These are phyloP conservation scores for Galerucella calmariensis DNA, from an alignment of 2,888 invertebrate genomes.

Conservation along the genomic window DNA sequence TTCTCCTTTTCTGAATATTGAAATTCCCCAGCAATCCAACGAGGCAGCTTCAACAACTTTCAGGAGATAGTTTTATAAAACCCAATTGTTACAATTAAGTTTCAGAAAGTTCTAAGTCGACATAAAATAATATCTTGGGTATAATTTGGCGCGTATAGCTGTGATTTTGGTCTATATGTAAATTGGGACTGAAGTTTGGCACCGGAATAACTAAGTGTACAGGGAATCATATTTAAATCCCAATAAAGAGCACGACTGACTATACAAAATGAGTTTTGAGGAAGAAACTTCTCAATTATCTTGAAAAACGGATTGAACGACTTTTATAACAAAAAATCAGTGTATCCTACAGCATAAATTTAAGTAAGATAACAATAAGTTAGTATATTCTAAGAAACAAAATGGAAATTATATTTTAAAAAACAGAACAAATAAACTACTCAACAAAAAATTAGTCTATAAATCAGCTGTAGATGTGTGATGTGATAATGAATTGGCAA, in stretches of 20 bases:
- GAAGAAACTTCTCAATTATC: constrained; percentile 23
- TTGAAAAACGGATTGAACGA: too few relatives aligned
- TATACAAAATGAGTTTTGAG: constrained; percentile 16
- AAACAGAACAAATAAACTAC: too few relatives aligned
- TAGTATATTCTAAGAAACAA: too few relatives aligned
- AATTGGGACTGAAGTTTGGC: constrained; percentile 47
- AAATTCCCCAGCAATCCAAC: constrained; percentile 2
- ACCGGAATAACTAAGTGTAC: constrained; percentile 38
- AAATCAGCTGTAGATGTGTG: too few relatives aligned
- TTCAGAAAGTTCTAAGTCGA: constrained; percentile 41
- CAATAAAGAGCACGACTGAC: constrained; percentile 53
- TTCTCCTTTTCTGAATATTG: constrained; percentile 1
- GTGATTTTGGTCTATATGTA: constrained; percentile 50
- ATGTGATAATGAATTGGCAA: too few relatives aligned
- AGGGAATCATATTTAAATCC: constrained; percentile 52
- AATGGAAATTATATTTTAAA: too few relatives aligned
- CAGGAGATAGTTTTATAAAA: constrained; percentile 44
- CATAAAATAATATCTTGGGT: constrained; percentile 48
- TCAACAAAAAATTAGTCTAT: too few relatives aligned
- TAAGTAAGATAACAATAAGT: too few relatives aligned
- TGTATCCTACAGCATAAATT: too few relatives aligned
- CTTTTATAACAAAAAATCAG: too few relatives aligned
- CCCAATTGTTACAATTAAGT: constrained; percentile 40
- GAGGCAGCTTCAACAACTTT: constrained; percentile 22
- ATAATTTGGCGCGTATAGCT: constrained; percentile 47